Conservation (phyloP, 2,888 invertebrate genomes). For the Laspeyria flexula region DNA sequence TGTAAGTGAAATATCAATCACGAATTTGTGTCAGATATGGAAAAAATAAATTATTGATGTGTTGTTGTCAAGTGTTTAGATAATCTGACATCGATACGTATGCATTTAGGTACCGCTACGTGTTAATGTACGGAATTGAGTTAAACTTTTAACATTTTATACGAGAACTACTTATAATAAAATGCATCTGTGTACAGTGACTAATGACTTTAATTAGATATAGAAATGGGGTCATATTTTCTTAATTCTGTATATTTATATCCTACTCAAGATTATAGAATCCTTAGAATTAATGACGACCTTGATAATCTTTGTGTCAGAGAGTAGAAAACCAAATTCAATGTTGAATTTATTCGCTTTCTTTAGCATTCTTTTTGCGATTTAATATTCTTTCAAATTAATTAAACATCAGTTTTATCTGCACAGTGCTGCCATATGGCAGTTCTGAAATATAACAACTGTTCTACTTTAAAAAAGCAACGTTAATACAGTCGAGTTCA, state of each 20-base stretch:
- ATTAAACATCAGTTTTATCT: not conserved
- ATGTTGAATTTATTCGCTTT: not conserved
- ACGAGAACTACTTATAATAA: constrained; percentile 15
- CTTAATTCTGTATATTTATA: constrained; percentile 22
- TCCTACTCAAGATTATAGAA: constrained; percentile 21
- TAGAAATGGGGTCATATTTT: constrained; percentile 30
- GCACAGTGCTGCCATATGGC: too few species aligned
- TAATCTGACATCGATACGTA: constrained; percentile 40
- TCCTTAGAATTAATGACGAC: constrained; percentile 15
- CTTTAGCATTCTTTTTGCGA: not conserved
- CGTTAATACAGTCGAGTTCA: too few species aligned
- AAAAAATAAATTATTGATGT: constrained; percentile 25
- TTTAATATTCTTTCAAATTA: not conserved
- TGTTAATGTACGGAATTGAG: constrained; percentile 38
- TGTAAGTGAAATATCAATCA: constrained; percentile 44
- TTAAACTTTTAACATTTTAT: constrained; percentile 6
- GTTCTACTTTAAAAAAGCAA: too few species aligned
- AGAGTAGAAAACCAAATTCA: not conserved
- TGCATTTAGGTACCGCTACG: constrained; percentile 43
- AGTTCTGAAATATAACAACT: too few species aligned
- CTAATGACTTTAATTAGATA: constrained; percentile 28
- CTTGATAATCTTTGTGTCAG: constrained; percentile 24
- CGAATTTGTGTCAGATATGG: constrained; percentile 28
- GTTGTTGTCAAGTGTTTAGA: constrained; percentile 25
- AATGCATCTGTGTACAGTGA: constrained; percentile 36